phyloP scores from a whole-genome alignment of 2,113 vertebrate species.

The Rousettus leschenaultii region DNA sequence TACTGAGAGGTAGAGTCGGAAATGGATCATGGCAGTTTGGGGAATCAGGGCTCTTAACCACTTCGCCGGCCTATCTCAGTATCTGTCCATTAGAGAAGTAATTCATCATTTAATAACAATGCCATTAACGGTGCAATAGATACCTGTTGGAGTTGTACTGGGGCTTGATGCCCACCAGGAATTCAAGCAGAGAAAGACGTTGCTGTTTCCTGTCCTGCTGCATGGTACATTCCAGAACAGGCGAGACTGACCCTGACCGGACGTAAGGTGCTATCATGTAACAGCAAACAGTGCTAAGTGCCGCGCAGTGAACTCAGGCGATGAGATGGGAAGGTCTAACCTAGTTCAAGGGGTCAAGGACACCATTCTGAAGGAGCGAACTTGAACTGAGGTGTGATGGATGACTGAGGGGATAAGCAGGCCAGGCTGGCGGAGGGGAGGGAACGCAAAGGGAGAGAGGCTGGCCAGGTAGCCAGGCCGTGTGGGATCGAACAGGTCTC shows the following conservation, averaged over 20 bases:
- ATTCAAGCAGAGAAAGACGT: not conserved
- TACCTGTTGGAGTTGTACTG: not conserved
- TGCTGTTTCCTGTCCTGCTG: not conserved
- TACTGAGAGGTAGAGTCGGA: not conserved
- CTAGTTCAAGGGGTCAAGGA: not conserved
- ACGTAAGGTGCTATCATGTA: rapidly evolving
- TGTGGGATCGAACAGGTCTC: not conserved
- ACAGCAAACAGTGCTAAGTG: not conserved
- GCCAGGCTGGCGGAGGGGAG: rapidly evolving
- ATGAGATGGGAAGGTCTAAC: not conserved
- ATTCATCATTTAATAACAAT: constrained; percentile 6
- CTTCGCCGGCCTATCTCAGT: not conserved
- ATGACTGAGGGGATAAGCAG: not conserved
- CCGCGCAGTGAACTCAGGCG: not conserved
- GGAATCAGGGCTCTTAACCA: not conserved
- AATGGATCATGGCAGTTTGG: not conserved
- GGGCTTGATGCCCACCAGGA: not conserved
- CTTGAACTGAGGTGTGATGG: not conserved
- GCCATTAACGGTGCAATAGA: not conserved
- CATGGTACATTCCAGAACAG: not conserved
- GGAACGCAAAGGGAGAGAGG: not conserved
- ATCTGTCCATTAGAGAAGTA: not conserved
- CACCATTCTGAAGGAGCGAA: not conserved
- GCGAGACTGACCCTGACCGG: not conserved
- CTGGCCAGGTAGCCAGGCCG: not conserved